phyloP scores from a whole-genome alignment of 2,113 vertebrate genomes.

The Formicarius rufipectus region DNA sequence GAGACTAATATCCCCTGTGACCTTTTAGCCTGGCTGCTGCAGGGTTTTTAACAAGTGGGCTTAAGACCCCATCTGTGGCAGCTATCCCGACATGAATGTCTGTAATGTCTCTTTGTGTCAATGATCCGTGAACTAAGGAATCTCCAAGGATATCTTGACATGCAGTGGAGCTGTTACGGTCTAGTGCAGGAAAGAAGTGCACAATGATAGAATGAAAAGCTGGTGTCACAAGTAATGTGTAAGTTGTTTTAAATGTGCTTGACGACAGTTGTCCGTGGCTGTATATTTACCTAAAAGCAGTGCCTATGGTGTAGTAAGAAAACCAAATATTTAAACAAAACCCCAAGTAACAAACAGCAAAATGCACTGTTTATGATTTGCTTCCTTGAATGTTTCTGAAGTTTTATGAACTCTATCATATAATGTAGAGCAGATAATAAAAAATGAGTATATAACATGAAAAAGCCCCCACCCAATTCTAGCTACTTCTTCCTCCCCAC shows the following conservation, averaged over 20 bases:
- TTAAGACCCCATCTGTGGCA: conserved; percentile 27
- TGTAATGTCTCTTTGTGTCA: conserved; percentile 28
- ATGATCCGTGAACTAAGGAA: conserved; percentile 27
- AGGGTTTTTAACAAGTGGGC: conserved; percentile 48
- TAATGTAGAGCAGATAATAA: background rate
- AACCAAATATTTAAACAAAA: background rate
- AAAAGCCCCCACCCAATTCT: background rate
- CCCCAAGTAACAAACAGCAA: background rate
- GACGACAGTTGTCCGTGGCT: background rate
- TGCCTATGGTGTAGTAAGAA: background rate
- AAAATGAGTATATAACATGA: background rate
- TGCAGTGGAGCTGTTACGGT: background rate
- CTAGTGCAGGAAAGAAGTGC: background rate
- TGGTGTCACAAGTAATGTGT: background rate
- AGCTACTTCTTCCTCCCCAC: background rate
- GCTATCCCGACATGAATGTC: background rate
- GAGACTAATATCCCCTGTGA: conserved; percentile 52
- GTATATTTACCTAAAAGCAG: background rate
- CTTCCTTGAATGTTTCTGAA: background rate
- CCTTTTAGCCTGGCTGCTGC: conserved; percentile 34
- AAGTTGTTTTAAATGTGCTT: background rate
- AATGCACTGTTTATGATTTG: background rate
- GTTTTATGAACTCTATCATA: background rate
- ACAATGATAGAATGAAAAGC: background rate
- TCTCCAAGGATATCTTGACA: background rate